Base-by-base conservation (phyloP, 2,888 invertebrate genomes). In the Cistogaster globosa region DNA sequence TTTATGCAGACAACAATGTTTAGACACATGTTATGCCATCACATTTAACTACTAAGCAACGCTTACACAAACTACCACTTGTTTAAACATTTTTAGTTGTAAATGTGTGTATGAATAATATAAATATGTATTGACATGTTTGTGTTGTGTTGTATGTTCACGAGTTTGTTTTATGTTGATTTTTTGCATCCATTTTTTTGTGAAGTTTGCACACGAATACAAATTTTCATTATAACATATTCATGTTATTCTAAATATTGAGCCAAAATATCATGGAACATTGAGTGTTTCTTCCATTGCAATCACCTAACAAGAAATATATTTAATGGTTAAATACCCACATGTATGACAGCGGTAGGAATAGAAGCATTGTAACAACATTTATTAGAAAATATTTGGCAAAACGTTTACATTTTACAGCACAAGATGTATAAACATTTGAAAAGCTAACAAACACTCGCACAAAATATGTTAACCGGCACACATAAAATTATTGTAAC, bases 221-320 rank as follows among this genome's bases (percentile, higher is more conserved):
- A 4, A 78, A 85, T 78, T 74, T 78, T 82, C 63, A 82, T 85
- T 85, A 82, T 82, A 75, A 82, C 75, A 74, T n/a, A 74, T 53
- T 78, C 22, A 53, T 82, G 69, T 82, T 85, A 85, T n/a, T n/a
- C n/a, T n/a, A n/a, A n/a, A n/a, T 85, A 85, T 82, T 85, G 85
- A 85, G 74, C 78, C 58, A 65, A 78, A 78, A 75, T 78, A 85
- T 78, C 75, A 71, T 60, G 63, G 32, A 85, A 68, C 78, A 68
- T 81, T 67, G n/a, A 68, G 63, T 68, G 63, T 65, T 42, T 38
- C 45, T 16, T 38, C 4, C 26, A 26, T 26, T 26, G 55, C 79
- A 26, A 32, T 45, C n/a, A n/a, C 18, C 48, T 32, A 68, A 58
- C 42, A 57, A 68, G 68, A 78, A n/a, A 22, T 55, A 72, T 60